Evolutionary conservation across 2,113 vertebrate genomes (phyloP), one percentile per base, ranked within the genome.

Genomic region (Theristicus caerulescens): DNA sequence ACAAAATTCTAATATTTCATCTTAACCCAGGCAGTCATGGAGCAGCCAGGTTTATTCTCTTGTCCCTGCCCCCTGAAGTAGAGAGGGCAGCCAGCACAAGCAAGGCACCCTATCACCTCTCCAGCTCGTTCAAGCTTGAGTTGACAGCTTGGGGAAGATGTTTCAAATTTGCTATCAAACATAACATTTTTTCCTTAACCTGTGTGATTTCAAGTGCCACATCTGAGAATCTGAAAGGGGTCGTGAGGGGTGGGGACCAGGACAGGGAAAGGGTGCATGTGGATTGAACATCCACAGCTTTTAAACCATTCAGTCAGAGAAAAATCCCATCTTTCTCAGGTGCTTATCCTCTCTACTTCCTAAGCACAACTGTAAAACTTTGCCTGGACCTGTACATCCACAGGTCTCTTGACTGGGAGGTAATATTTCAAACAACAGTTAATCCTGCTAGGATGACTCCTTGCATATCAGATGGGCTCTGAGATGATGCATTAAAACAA

Each of bases 171-270:
- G 8, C 20, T 65, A 5, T 38, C 17, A 88, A 88, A 73, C 1
- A 0, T 31, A 74, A 44, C 2, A 19, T 52, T 84, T 90, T 65
- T 77, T 13, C 8, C 21, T 83, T 52, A 67, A 74, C 11, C 29
- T 78, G 4, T 38, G 22, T 73, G 32, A 72, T 90, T 94, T 88
- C 66, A 80, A 77, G 40, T 9, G 38, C 20, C 34, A 31, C 36
- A 54, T 38, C 7, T 69, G 21, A 78, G 54, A 64, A n/a, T n/a
- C 34, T 64, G 7, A 67, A 54, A 58, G 42, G 31, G 7, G 3
- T 47, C 40, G 25, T 8, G 8, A 46, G 25, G 6, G 4, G 9
- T 64, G n/a, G 9, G 7, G 17, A n/a, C 24, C 1, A 4, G 16
- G 10, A 40, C 18, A 72, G 29, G 36, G 25, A 34, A 22, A 44